Evolutionary conservation across 1,140 invertebrate genomes (phyloP).

Genomic region (Drosophila nebulosa): DNA sequence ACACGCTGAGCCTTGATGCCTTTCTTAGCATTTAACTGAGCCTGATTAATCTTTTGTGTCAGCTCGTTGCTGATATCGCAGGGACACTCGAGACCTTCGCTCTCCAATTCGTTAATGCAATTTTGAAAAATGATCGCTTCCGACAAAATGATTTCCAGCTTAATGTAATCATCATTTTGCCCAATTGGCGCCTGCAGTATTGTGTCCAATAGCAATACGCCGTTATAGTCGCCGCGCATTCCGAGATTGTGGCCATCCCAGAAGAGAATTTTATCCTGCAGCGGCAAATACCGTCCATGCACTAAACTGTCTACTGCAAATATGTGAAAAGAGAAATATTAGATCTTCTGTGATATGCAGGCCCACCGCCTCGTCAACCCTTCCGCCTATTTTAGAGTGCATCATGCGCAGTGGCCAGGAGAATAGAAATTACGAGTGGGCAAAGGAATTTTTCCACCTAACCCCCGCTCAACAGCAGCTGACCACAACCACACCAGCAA

Average conservation of each 20-base stretch:
- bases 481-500: conserved; percentile 1
- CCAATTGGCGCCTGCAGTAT: conserved; percentile 90
- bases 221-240: conserved; percentile 93
- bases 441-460: background rate
- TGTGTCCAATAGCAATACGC: conserved; percentile 92
- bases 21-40: conserved; percentile 87
- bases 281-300: conserved; percentile 87
- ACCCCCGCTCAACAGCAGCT: background rate
- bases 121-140: conserved; percentile 93
- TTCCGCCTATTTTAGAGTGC: background rate
- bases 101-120: conserved; percentile 87
- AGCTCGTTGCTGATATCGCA: conserved; percentile 90
- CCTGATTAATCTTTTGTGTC: conserved; percentile 87
- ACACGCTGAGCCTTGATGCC: conserved; percentile 92
- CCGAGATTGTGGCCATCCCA: conserved; percentile 90
- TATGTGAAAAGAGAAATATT: background rate
- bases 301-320: conserved; percentile 56
- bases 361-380: background rate
- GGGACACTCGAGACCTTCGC: conserved; percentile 88
- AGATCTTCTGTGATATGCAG: background rate
- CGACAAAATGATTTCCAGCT: conserved; percentile 91
- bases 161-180: conserved; percentile 88
- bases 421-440: background rate
- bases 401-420: conserved; percentile 8
- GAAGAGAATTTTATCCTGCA: conserved; percentile 90